Evolutionary conservation across 2,797 vertebrate genomes (phyloP), one percentile per base, ranked within the genome.

Genomic region (Hyperoplus immaculatus): DNA sequence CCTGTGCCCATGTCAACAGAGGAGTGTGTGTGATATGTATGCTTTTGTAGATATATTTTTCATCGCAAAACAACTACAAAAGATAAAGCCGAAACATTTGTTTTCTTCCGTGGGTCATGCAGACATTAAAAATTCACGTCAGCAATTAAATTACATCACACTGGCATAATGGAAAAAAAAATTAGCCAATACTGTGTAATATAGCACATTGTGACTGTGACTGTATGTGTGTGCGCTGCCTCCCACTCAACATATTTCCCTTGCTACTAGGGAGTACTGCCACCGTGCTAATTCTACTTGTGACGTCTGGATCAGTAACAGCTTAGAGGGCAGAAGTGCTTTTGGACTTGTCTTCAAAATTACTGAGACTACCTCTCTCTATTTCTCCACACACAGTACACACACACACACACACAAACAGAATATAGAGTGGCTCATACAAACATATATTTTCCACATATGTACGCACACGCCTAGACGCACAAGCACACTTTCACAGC

Each of bases 181-280:
- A 69, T 60, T 68, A 29, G 51, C 71, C 67, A 74, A 68, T 59
- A 75, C 62, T 72, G 61, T 75, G 71, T 55, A 72, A 82, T 87
- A 60, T 77, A 80, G 51, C 63, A 78, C 71, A 75, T 21, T 79
- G 82, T 72, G 55, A 80, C 75, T 2, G 21, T 78, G 82, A 60
- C 42, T 65, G 21, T 21, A 39, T 74, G 65, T 4, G 46, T 38
- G 47, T 45, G 45, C 13, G 78, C 18, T 50, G 61, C 85, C 82
- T 77, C 87, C 90, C 81, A 87, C 89, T 64, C 87, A 80, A 78
- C 83, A 87, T 87, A 84, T 83, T 90, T 81, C 83, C 47, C 63
- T 59, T 41, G 51, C 70, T 70, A 47, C 82, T 71, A 55, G 74
- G 78, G 80, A 59, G 76, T 56, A 45, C 70, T 59, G 78, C 71